Conservation (phyloP, 37 sponge, comb jelly and placozoan genomes). For the Beroe ovata region DNA sequence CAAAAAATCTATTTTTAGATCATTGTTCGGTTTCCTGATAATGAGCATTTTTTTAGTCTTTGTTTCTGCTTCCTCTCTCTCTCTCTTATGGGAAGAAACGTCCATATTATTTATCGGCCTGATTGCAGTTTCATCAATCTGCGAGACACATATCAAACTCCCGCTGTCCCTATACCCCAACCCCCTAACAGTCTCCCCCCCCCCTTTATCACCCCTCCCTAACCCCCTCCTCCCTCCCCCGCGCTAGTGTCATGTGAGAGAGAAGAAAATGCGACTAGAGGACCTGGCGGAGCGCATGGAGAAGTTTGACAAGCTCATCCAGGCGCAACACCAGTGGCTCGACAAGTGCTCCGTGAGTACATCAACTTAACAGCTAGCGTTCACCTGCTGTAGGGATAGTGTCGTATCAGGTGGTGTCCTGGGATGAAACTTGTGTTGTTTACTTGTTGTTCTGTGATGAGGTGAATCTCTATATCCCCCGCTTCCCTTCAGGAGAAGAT, state of each 20-base stretch:
- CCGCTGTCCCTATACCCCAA: neutral
- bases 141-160: neutral
- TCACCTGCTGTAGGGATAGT: too few species aligned
- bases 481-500: slow-evolving; percentile 45
- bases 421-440: too few species aligned
- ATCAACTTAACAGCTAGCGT: too few species aligned
- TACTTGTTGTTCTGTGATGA: neutral
- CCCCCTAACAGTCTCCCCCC: too few species aligned
- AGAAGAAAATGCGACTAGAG: slow-evolving; percentile 36
- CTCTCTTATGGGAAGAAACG: too few species aligned
- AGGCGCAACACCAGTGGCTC: slow-evolving; percentile 63
- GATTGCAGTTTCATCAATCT: too few species aligned
- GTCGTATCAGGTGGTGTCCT: too few species aligned
- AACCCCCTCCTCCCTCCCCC: neutral
- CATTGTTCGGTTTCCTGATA: too few species aligned
- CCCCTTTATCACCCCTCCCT: neutral
- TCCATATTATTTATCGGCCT: too few species aligned
- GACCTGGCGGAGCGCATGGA: slow-evolving; percentile 50
- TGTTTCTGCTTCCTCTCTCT: too few species aligned
- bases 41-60: too few species aligned
- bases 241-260: slow-evolving; percentile 60
- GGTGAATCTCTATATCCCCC: neutral
- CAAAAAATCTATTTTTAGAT: too few species aligned
- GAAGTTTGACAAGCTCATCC: slow-evolving; percentile 55
- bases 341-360: slow-evolving; percentile 12